A percentile compares a stretch with the other conserved stretches of the same genome.
phyloP scores from a whole-genome alignment of 1,140 invertebrate species.

The Euwallacea similis region DNA sequence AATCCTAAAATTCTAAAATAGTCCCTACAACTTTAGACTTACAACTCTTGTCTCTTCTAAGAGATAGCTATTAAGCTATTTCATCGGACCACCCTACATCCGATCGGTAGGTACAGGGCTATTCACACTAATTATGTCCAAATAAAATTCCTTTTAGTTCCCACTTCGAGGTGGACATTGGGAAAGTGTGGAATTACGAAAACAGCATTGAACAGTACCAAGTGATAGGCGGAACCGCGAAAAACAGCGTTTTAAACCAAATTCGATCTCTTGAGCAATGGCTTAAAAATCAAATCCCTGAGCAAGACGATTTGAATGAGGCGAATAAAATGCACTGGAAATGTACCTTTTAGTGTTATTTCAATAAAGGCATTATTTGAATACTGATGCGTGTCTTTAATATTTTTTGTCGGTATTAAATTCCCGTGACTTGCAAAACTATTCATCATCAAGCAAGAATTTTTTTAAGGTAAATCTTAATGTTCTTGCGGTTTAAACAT shows the following conservation, averaged over 20 bases:
- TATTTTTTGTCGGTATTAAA: too few relatives aligned
- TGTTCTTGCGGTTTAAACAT: too few relatives aligned
- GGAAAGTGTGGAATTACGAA: constrained; percentile 60
- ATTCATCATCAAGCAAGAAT: too few relatives aligned
- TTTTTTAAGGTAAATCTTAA: too few relatives aligned
- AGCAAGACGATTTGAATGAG: too few relatives aligned
- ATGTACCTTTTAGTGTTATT: too few relatives aligned
- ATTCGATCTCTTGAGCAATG: constrained; percentile 42
- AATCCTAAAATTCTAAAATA: too few relatives aligned
- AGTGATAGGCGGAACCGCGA: constrained; percentile 58
- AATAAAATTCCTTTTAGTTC: constrained; percentile 42
- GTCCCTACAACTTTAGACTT: not conserved
- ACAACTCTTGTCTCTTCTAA: not conserved
- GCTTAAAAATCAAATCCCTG: constrained; percentile 13
- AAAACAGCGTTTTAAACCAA: constrained; percentile 48
- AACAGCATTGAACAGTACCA: constrained; percentile 63
- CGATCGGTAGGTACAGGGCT: not conserved
- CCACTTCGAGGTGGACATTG: constrained; percentile 57
- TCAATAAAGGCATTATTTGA: too few relatives aligned
- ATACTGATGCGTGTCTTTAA: too few relatives aligned
- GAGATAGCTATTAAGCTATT: not conserved
- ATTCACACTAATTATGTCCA: not conserved
- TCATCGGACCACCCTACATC: not conserved
- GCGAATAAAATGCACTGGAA: too few relatives aligned
- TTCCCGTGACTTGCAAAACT: too few relatives aligned